A percentile compares a stretch with the other conserved stretches of the same genome.
phyloP scores from a whole-genome alignment of 23 tunicate species.

The Ciona savignyi region DNA sequence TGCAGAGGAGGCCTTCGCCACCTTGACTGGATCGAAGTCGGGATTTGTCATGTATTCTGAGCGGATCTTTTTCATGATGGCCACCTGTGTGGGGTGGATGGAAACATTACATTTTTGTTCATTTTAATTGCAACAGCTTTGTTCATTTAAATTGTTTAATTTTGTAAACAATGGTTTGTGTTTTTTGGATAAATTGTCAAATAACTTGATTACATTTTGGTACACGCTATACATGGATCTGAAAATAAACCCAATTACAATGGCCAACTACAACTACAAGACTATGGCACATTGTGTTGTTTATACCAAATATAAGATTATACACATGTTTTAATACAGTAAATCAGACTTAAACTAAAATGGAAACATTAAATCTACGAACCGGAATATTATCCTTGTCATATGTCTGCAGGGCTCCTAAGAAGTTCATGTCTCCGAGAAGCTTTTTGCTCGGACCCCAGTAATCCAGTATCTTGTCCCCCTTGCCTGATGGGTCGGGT shows the following conservation, averaged over 20 bases:
- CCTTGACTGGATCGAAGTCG: slow-evolving; percentile 94
- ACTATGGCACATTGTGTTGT: background rate
- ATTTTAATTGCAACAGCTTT: too few relatives aligned
- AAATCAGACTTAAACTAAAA: too few relatives aligned
- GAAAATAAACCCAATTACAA: background rate
- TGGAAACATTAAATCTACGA: background rate
- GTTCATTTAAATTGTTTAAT: too few relatives aligned
- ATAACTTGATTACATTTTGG: too few relatives aligned
- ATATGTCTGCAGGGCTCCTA: slow-evolving; percentile 61
- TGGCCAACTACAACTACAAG: background rate
- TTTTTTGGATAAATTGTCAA: too few relatives aligned
- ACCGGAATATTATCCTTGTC: slow-evolving; percentile 98
- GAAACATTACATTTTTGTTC: too few relatives aligned
- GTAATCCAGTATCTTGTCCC: slow-evolving; percentile 89
- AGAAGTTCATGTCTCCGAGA: slow-evolving; percentile 93
- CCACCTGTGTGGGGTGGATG: slow-evolving; percentile 31
- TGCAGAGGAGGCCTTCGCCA: slow-evolving; percentile 89
- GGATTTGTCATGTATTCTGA: slow-evolving; percentile 90
- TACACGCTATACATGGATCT: too few relatives aligned
- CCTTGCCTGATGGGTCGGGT: slow-evolving; percentile 89
- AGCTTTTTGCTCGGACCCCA: slow-evolving; percentile 98
- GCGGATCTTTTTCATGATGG: slow-evolving; percentile 93
- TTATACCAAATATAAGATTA: too few relatives aligned
- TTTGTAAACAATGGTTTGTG: too few relatives aligned
- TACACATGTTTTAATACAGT: too few relatives aligned